Evolutionary conservation across 2,113 vertebrate genomes (phyloP).

Genomic region (Grammomys dolichurus): DNA sequence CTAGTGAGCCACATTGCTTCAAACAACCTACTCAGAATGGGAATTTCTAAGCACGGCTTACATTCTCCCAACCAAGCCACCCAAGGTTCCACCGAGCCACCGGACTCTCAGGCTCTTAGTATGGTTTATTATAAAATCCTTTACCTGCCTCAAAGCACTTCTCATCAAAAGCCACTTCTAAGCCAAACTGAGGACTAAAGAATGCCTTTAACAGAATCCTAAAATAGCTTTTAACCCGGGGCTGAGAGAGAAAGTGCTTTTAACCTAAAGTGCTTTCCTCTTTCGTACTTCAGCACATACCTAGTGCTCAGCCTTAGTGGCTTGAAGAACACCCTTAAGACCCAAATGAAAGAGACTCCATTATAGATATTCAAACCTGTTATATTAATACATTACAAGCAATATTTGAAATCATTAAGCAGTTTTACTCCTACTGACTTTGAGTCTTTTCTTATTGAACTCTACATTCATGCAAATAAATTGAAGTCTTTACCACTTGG

Average conservation of each 20-base stretch:
- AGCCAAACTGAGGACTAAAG: conserved; percentile 74
- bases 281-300: conserved; percentile 63
- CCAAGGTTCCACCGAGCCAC: conserved; percentile 30
- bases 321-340: conserved; percentile 78
- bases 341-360: conserved; percentile 81
- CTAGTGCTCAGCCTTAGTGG: conserved; percentile 70
- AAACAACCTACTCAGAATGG: background rate
- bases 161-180: conserved; percentile 82
- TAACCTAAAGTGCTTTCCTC: conserved; percentile 81
- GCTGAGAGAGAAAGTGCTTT: conserved; percentile 80
- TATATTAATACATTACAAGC: conserved; percentile 77
- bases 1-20: background rate
- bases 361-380: conserved; percentile 72
- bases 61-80: background rate
- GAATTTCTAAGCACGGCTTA: background rate
- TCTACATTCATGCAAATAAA: conserved; percentile 80
- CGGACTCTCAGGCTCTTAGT: conserved; percentile 53
- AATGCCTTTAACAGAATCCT: conserved; percentile 78
- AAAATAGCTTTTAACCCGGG: conserved; percentile 80
- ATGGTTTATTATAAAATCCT: conserved; percentile 81
- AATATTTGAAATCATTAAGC: conserved; percentile 81
- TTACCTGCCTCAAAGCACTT: conserved; percentile 82
- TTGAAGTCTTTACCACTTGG: conserved; percentile 78
- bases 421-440: conserved; percentile 79
- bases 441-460: conserved; percentile 78